Evolutionary conservation across 2,113 vertebrate species (phyloP), one percentile per base, ranked within the genome.

Genomic region (Chrysemys picta): DNA sequence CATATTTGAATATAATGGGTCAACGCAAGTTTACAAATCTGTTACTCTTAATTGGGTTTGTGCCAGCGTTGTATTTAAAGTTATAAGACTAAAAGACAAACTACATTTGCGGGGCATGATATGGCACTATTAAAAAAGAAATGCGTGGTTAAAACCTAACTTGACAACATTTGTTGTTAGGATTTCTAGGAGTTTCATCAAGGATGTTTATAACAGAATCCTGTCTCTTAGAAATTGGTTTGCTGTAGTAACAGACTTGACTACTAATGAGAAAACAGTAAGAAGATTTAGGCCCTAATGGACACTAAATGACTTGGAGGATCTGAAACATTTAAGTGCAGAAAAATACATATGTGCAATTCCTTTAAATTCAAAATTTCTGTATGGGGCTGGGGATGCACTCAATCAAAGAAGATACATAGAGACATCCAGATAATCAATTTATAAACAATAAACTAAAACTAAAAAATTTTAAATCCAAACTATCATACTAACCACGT

Each of bases 191-290:
- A 89, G 92, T 97, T 96, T 95, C 94, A 93, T 97, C 94, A 93
- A 95, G 89, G 89, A 90, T 96, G 95, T 96, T 96, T 96, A 96
- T 93, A 91, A 96, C 89, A 91, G 94, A 95, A 92, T 94, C 65
- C 89, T 3, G 27, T 87, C 76, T 93, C 96, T 89, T 92, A 93
- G 92, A 97, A 98, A 97, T 95, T 97, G 97, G 97, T 97, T 90
- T 95, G 93, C 94, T 88, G 86, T 94, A 92, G 94, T 94, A 97
- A 96, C 89, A 95, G 96, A 96, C 96, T 96, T 38, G 84, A 95
- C 86, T 97, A 95, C 91, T 97, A 97, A 97, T 95, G 92, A 95
- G 95, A 96, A 97, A 97, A 93, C 89, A 98, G 89, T 98, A 96
- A 97, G 96, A 96, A 91, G 94, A 89, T 98, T 97, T 97, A 88